Evolutionary conservation across 1,140 invertebrate genomes (phyloP), one percentile per base, ranked within the genome.

Genomic region (Zeugodacus cucurbitae): DNA sequence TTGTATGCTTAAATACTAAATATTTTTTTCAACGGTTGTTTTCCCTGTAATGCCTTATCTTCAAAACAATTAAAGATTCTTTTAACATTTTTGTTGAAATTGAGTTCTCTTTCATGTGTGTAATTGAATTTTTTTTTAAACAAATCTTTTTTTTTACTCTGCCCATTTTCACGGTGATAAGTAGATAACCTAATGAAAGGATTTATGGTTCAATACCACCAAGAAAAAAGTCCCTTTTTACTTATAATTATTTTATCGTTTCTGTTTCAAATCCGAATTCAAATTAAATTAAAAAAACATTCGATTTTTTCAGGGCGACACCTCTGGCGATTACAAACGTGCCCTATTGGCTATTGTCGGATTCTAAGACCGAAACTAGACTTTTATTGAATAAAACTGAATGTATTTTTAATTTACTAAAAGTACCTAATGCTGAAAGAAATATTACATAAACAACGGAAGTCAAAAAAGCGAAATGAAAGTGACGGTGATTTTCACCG

Each of bases 291-390:
- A 82, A 90, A 90, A 90, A 90, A 88, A 88, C 89, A 91, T 92
- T 92, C 91, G 92, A 90, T 94, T 92, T 94, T 93, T 96, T 97
- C 95, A 98, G 96, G 97, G 96, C 90, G 97, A 98, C 93, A 98
- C 97, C 88, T 97, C 97, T 90, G 97, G 98, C 89, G 97, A 98
- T 95, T 98, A 98, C 95, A 98, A 97, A 94, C 96, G 96, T 94
- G 95, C 97, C 91, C 95, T 98, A 91, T 95, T 98, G 91, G 96
- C 97, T 90, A 94, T 98, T 91, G 95, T 98, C 95, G 94, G 96
- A 94, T 95, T 96, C 95, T 95, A 93, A 90, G 88, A 58, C 34
- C 70, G n/a, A 78, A 88, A 88, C 78, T 58, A 26, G 48, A 48
- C 57, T 20, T 44, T 48, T 32, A 70, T 86, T 85, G 11, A 88